Evolutionary conservation across 2,797 vertebrate genomes (phyloP), one percentile per base, ranked within the genome.

Genomic region (Anabacerthia variegaticeps): DNA sequence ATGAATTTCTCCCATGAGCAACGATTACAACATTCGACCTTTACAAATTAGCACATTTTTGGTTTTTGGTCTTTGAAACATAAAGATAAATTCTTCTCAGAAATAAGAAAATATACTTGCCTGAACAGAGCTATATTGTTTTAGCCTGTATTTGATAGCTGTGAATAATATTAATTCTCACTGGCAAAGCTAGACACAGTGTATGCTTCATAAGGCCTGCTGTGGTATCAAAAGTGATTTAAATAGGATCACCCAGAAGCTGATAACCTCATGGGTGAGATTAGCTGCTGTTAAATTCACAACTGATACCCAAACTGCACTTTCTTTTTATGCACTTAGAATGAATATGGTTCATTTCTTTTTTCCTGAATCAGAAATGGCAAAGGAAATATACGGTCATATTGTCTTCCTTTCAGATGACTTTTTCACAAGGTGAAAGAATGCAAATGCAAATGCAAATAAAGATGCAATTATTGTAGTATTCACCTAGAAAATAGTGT

Each of bases 221-320:
- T 71, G 19, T 61, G 52, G 13, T 85, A 94, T 62, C 54, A 92
- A 82, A 93, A 58, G 65, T 84, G 46, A 89, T 92, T 96, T 96
- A 95, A 94, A 94, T 30, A 84, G 73, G 36, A 91, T 93, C 71
- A 61, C 65, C 41, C 55, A 55, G 37, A 68, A 94, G 58, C 56
- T 58, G 54, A 85, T 90, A 96, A 88, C 32, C 82, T 93, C 69
- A 54, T 66, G 79, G 62, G 56, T 87, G 84, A 95, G 85, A 92
- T 94, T 51, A 76, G 68, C 39, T 87, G 32, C 79, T 91, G 59
- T 68, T 93, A 66, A 94, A 88, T 69, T 37, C 86, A 66, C 76
- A 94, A 87, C 30, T 81, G 41, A 91, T 58, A 87, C 49, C 32
- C 22, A 74, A 90, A 86, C 51, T 72, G 28, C 51, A 80, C 26